Evolutionary conservation across 2,888 invertebrate genomes (phyloP), one percentile per base, ranked within the genome.

Genomic region (Mactromeris polynyma): DNA sequence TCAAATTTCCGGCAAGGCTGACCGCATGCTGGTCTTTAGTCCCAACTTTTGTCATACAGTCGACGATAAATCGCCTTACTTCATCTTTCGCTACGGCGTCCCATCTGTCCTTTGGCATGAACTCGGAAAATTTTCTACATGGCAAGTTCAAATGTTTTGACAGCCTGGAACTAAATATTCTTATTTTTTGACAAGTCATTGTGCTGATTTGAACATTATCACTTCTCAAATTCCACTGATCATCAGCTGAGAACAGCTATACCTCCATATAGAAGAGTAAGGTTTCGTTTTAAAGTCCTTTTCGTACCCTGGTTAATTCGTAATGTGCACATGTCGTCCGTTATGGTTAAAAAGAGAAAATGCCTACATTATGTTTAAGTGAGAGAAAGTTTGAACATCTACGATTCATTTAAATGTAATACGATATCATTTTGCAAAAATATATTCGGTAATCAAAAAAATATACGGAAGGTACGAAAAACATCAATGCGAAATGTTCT

Each of bases 1-100:
- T 97, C 78, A 98, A 96, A 86, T 98, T 97, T 93, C 98, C 97
- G 0, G 98, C 98, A 93, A 98, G 97, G 3, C 97, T 97, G 51
- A 97, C 95, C 0, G 98, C 98, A 96, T 98, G 97, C 1, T 97
- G 96, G 86, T 96, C 93, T 9, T 97, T 97, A 0, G 98, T 97
- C 3, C 98, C 98, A 4, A 97, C 98, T 17, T 97, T 97, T 87
- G 96, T 96, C 97, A 98, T 97, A 95, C 98, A 98, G 85, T 96
- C 93, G 26, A 96, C 94, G 51, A 97, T 96, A 93, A 97, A 97
- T 33, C 90, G 81, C 81, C 94, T 94, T 19, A 96, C 93, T 90
- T 96, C 96, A 51, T 89, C 80, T 21, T 87, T 91, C 0, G 93
- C 88, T 40, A 96, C 93, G 7, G 93, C 86, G 19, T 91, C 82